Base-by-base conservation (phyloP, 2,113 vertebrate genomes). In the Cichladusa arquata region DNA sequence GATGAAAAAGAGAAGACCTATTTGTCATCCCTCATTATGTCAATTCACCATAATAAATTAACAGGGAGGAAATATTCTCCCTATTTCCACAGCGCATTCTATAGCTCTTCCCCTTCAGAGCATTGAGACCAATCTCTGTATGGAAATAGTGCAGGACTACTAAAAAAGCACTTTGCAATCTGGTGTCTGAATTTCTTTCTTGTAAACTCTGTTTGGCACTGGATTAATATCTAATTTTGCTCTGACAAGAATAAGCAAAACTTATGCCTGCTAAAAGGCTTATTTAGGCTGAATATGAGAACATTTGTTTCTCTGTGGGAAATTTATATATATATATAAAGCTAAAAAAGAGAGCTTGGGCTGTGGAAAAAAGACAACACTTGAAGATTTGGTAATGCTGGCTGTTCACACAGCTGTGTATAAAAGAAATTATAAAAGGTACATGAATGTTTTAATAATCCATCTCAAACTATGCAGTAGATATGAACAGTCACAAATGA, bases 1-100 rank as follows among this genome's bases (percentile, higher is more conserved):
- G 57, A 93, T 95, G 40, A 54, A 86, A 87, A 90, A 93, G 86
- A 96, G 94, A 88, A 93, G 17, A 45, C 65, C 64, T 95, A 92
- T 97, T 97, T 97, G 94, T 96, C 93, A 97, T 91, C 73, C 93
- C 93, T 97, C 92, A 95, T 95, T 96, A 95, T 88, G 80, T 74
- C 93, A 97, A 90, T 94, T 96, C 92, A 93, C 84, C 77, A 79
- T 91, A 95, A 96, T 94, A 97, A 97, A 97, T 96, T 74, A 97
- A 90, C 65, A 96, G 38, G 66, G 86, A 96, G 88, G 61, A 70
- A 94, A 82, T 77, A 79, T 81, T 95, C 87, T 93, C 71, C 38
- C 5, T 80, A 72, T 92, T 97, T 97, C 53, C n/a, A 87, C 22
- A 58, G 18, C 4, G 5, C 36, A 23, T 69, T 96, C 73, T 44